Base-by-base conservation (phyloP, 1,140 invertebrate species). In the Hycleus cichorii region DNA sequence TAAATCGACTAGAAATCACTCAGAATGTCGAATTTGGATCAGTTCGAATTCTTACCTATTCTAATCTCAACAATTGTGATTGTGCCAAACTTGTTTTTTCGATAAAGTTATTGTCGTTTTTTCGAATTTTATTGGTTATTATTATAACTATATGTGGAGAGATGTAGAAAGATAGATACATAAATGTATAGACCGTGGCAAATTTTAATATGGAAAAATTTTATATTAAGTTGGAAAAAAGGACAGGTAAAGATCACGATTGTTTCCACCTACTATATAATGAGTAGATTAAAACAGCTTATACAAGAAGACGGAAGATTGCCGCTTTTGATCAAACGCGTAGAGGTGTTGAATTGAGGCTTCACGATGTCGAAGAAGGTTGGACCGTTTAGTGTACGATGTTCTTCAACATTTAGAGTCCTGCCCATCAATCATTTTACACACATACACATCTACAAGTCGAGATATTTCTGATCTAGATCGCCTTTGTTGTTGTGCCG, bases 261-360 rank as follows among this genome's bases (percentile, higher is more conserved):
- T 45, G 56, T 61, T 56, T 59, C 65, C 63, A 65, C 60, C 65
- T 63, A 67, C 57, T 51, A 58, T 53, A 65, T 65, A 65, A 65
- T 67, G 63, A 63, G 63, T 62, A 58, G 60, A 64, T 64, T 64
- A 62, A 64, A 64, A 64, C 56, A 27, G 53, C 32, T 18, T 18
- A 32, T 32, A 4, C 4, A 5, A 57, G 47, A 57, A 50, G 52
- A 52, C 59, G 57, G 49, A 57, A 49, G 49, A 62, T 64, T 58
- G 60, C 60, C 58, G 62, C 32, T 58, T 51, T 56, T 59, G 57
- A 61, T 65, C 64, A 62, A 66, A 64, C 56, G 58, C 18, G 32
- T 49, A 57, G 50, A 68, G 66, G 66, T 68, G 66, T 68, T 64
- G 66, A 66, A 68, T 68, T 68, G 66, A 66, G 64, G 61, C 58